Evolutionary conservation across 1,140 invertebrate genomes (phyloP).

Genomic region (Bombus waltoni): DNA sequence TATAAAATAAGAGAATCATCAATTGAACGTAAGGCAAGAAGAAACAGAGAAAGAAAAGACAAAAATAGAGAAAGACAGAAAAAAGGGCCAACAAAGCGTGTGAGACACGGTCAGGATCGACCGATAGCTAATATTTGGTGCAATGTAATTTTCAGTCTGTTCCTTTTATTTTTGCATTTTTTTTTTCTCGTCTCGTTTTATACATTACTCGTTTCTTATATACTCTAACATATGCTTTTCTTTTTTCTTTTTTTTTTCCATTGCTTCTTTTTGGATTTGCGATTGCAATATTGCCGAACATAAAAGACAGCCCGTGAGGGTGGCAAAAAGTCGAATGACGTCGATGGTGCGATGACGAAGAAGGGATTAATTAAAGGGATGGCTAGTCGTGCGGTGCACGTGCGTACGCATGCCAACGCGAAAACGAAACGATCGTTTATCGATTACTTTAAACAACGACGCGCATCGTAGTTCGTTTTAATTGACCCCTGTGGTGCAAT

Average conservation of each 20-base stretch:
- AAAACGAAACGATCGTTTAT: slow-evolving; percentile 34
- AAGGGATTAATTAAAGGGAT: not conserved
- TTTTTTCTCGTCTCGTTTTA: not conserved
- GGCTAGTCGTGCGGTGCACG: slow-evolving; percentile 62
- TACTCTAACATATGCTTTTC: no score
- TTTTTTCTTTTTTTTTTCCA: no score
- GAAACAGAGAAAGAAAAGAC: slow-evolving; percentile 25
- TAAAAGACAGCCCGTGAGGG: slow-evolving; percentile 55
- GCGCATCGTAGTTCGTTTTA: not conserved
- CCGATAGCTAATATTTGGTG: not conserved
- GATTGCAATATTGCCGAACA: slow-evolving; percentile 42
- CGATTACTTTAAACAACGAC: no score
- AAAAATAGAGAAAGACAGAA: slow-evolving; percentile 28
- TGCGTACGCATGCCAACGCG: slow-evolving; percentile 57
- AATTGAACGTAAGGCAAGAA: slow-evolving; percentile 33
- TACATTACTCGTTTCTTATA: no score
- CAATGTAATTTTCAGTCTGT: not conserved
- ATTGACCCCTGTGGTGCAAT: not conserved
- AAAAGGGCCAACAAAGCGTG: slow-evolving; percentile 37
- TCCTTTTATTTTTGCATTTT: not conserved
- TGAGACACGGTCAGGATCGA: not conserved
- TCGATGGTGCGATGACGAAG: slow-evolving; percentile 31
- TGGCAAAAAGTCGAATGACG: slow-evolving; percentile 24
- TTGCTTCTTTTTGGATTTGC: not conserved
- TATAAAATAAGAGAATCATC: slow-evolving; percentile 29